Evolutionary conservation across 2,888 invertebrate species (phyloP), one percentile per base, ranked within the genome.

Genomic region (Cylloceria caligata): DNA sequence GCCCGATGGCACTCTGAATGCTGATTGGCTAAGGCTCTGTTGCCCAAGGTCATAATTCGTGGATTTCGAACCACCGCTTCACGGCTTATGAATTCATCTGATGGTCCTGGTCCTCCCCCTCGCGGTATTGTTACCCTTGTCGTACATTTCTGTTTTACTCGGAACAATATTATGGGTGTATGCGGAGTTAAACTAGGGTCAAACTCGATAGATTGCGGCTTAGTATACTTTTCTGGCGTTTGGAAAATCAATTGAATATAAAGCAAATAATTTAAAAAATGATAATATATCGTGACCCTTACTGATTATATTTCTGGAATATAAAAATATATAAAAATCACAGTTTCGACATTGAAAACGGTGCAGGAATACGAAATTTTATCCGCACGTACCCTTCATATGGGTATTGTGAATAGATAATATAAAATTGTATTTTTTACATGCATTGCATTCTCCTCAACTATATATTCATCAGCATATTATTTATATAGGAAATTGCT

Each of bases 401-500:
- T 16, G 36, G 19, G 34, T 0, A 34, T 30, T 16, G 19, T 19
- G 60, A 60, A 60, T 60, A 60, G 9, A 60, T 60, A 34, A 7
- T 30, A 60, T 60, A 34, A 60, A 34, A 60, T 6, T 60, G 34
- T 36, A 34, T 34, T 60, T 60, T 34, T 16, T 16, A 34, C 55
- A 30, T 30, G 30, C 13, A 57, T 57, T 57, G 3, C 30, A 57
- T 30, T 30, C n/a, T 30, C 16, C 36, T 9, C 30, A 11, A 11
- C 19, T 60, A 9, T 34, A 34, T 60, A 34, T 60, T 34, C 60
- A 60, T 52, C 30, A 3, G 34, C 19, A 11, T 60, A 19, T 60
- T 60, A 60, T 60, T 60, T 34, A 60, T 34, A 36, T 34, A 34
- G 34, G 19, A 34, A 16, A 34, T 57, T 16, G 57, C 16, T 16